Percentiles rank a stretch among this genome's conserved stretches.
Evolutionary conservation across 2,113 vertebrate species (phyloP).

Genomic region (Myotis davidii): DNA sequence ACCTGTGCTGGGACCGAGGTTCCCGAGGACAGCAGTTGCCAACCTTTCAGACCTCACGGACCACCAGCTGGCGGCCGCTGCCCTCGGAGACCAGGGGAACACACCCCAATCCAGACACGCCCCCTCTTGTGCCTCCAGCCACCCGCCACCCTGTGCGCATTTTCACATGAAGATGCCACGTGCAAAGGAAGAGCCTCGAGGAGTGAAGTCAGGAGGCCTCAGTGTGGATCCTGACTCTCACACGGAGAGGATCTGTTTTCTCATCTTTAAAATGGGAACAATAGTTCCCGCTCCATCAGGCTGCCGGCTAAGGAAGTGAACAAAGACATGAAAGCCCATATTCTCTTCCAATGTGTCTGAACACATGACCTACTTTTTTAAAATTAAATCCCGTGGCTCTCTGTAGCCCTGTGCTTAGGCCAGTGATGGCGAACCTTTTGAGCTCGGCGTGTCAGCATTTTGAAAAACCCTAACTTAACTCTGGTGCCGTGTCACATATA

Average conservation of each 20-base stretch:
- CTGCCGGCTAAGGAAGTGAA: neutral
- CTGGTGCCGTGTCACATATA: too few relatives aligned
- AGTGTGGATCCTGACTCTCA: too few relatives aligned
- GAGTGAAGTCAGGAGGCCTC: neutral
- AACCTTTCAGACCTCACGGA: too few relatives aligned
- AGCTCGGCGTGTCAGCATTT: too few relatives aligned
- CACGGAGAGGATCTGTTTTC: accelerated
- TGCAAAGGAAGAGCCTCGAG: accelerated
- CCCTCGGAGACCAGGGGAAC: too few relatives aligned
- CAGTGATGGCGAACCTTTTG: too few relatives aligned
- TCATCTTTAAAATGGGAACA: neutral
- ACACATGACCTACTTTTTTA: neutral
- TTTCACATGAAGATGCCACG: neutral
- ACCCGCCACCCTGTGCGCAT: accelerated
- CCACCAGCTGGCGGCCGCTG: neutral
- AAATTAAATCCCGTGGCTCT: neutral
- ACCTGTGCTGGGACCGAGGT: accelerated
- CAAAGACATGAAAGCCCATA: neutral
- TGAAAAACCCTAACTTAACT: too few relatives aligned
- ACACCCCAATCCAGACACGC: neutral
- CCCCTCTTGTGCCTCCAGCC: too few relatives aligned
- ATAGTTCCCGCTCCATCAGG: neutral
- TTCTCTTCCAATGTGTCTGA: neutral
- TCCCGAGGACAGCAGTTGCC: neutral
- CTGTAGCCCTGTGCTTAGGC: neutral